Evolutionary conservation across 2,888 invertebrate genomes (phyloP).

Genomic region (Glyphotaelius pellucidus): DNA sequence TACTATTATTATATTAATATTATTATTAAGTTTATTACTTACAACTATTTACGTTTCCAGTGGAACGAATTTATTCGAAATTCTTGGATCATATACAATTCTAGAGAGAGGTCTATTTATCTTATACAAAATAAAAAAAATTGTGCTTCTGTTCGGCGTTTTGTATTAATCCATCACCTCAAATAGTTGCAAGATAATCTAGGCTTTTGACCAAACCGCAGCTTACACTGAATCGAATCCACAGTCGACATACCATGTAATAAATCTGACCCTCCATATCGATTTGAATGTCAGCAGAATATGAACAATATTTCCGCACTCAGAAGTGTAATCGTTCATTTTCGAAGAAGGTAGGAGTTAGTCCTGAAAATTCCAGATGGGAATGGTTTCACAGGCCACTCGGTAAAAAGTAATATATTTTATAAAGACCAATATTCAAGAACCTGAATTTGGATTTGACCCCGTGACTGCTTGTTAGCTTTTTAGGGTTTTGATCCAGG

Average conservation of each 20-base stretch:
- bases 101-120: neutral
- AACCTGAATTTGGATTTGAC: neutral
- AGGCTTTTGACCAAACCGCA: neutral
- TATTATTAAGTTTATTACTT: too few relatives aligned
- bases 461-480: neutral
- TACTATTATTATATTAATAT: too few relatives aligned
- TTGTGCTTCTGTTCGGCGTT: neutral
- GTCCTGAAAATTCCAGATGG: neutral
- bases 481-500: neutral
- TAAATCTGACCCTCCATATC: neutral
- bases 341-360: neutral
- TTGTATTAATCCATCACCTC: neutral
- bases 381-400: neutral
- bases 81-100: neutral
- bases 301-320: slow-evolving; percentile 13
- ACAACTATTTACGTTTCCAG: too few relatives aligned
- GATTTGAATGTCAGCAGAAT: slow-evolving; percentile 26
- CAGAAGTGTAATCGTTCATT: slow-evolving; percentile 12
- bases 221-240: neutral
- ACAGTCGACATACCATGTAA: neutral
- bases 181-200: neutral
- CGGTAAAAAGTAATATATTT: neutral
- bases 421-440: neutral
- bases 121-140: too few relatives aligned
- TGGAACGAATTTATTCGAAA: neutral